Conservation (phyloP, 2,888 invertebrate genomes). For the Poecilobothrus nobilitatus region DNA sequence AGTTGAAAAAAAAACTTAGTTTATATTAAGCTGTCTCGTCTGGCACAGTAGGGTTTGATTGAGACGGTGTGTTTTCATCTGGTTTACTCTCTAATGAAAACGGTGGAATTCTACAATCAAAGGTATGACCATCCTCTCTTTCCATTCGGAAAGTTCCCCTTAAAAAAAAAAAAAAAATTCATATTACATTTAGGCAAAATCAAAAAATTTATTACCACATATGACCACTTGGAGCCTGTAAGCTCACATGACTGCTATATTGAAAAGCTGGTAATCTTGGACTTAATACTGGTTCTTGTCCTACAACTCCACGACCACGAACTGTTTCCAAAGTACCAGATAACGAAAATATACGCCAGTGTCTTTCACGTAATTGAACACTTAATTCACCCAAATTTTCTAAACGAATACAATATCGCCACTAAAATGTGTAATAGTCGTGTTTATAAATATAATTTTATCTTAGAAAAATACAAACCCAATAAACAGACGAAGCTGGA, state of each 20-base stretch:
- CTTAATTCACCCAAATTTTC: constrained; percentile 86
- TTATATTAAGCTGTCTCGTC: not conserved
- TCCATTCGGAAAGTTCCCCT: constrained; percentile 97
- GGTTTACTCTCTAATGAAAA: constrained; percentile 93
- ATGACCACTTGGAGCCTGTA: constrained; percentile 95
- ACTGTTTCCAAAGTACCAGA: constrained; percentile 90
- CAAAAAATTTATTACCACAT: constrained; percentile 34
- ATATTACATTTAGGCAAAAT: not conserved
- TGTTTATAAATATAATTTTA: constrained; percentile 24
- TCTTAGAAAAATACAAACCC: constrained; percentile 40
- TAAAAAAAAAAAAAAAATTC: constrained; percentile 29
- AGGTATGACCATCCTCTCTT: constrained; percentile 90
- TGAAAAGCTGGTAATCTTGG: constrained; percentile 88
- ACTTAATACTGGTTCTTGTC: constrained; percentile 91
- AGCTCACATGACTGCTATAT: constrained; percentile 93
- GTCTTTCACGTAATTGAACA: constrained; percentile 90
- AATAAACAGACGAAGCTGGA: constrained; percentile 84
- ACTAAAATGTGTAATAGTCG: constrained; percentile 46
- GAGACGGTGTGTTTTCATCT: constrained; percentile 47
- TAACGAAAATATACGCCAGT: constrained; percentile 95
- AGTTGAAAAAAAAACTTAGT: no score
- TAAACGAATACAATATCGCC: constrained; percentile 95
- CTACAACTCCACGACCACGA: constrained; percentile 89
- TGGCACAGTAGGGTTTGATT: constrained; percentile 21
- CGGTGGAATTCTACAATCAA: constrained; percentile 95